phyloP scores from a whole-genome alignment of 2,888 invertebrate genomes.

The Spialia ferax region DNA sequence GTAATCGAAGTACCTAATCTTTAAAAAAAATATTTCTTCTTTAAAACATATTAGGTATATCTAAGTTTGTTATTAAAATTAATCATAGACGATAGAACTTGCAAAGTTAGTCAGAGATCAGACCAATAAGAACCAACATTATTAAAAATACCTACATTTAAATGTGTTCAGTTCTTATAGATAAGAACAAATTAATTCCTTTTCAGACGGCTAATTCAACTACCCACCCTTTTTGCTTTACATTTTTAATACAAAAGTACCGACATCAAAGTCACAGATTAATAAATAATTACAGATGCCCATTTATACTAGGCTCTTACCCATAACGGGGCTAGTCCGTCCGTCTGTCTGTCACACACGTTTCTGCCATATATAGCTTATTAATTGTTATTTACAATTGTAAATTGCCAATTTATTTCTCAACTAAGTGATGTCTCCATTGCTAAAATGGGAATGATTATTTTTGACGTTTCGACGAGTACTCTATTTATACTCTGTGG shows the following conservation, averaged over 20 bases:
- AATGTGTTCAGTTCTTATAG: background rate
- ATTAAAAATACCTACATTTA: background rate
- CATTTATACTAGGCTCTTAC: conserved; percentile 50
- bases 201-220: conserved; percentile 12
- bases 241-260: conserved; percentile 33
- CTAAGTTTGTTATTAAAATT: no score
- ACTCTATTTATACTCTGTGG: conserved; percentile 17
- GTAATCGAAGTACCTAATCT: no score
- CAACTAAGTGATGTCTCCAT: conserved; percentile 58
- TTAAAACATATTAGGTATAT: no score
- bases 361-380: conserved; percentile 66
- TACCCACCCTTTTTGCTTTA: conserved; percentile 18
- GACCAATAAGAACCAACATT: no score
- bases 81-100: no score
- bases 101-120: no score
- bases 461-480: conserved; percentile 54
- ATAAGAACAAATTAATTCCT: background rate
- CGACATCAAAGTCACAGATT: conserved; percentile 40
- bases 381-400: conserved; percentile 76
- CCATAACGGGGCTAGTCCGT: conserved; percentile 53
- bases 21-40: no score
- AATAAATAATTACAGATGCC: conserved; percentile 43
- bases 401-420: conserved; percentile 75
- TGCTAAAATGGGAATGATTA: conserved; percentile 62
- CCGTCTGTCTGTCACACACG: conserved; percentile 69